These are phyloP conservation scores for Trachelus iudaicus DNA, from an alignment of 2,888 invertebrate genomes.

Conservation along the genomic window DNA sequence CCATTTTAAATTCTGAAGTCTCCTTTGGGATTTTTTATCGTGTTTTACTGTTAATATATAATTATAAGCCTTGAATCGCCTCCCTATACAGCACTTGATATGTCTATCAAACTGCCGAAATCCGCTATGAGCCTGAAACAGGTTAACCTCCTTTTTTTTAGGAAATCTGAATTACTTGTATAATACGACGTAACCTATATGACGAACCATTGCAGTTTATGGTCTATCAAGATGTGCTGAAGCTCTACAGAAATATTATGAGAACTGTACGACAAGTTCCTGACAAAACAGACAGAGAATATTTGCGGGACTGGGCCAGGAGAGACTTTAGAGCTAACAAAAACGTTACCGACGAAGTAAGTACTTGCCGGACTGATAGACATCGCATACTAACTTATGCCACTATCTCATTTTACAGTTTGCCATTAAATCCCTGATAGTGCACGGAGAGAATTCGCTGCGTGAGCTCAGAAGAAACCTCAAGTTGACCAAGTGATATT, in stretches of 20 bases:
- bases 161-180: slow-evolving; percentile 3
- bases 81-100: neutral
- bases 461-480: slow-evolving; percentile 76
- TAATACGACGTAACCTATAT: slow-evolving; percentile 16
- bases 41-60: neutral
- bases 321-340: slow-evolving; percentile 80
- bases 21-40: neutral
- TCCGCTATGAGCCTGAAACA: slow-evolving; percentile 45
- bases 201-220: slow-evolving; percentile 75
- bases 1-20: neutral
- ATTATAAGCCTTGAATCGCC: neutral
- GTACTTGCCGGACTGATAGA: slow-evolving; percentile 13
- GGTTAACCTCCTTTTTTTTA: slow-evolving; percentile 29
- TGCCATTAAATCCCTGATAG: slow-evolving; percentile 77
- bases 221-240: slow-evolving; percentile 81
- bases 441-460: slow-evolving; percentile 77
- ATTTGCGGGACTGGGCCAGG: slow-evolving; percentile 79
- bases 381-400: neutral
- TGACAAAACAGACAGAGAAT: slow-evolving; percentile 72
- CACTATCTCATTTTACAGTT: slow-evolving; percentile 43
- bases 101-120: slow-evolving; percentile 27
- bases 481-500: slow-evolving; percentile 68
- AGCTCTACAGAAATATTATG: slow-evolving; percentile 80
- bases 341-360: slow-evolving; percentile 77
- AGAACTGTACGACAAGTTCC: slow-evolving; percentile 75